phyloP scores from a whole-genome alignment of 2,888 invertebrate genomes.

The Cactoblastis cactorum region DNA sequence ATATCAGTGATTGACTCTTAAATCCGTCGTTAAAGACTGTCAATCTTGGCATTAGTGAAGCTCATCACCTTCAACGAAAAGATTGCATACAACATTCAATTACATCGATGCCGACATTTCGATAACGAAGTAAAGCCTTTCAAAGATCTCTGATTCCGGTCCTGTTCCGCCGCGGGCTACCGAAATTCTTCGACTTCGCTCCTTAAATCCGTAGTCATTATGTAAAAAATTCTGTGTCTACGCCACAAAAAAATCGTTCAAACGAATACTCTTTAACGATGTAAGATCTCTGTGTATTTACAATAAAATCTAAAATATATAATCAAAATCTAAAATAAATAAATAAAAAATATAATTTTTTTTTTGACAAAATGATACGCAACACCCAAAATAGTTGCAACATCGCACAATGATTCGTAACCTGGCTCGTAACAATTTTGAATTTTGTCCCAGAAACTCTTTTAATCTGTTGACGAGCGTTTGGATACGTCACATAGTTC shows the following conservation, averaged over 20 bases:
- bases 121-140: slow-evolving; percentile 12
- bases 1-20: neutral
- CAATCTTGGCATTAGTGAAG: neutral
- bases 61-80: slow-evolving; percentile 9
- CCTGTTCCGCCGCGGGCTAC: slow-evolving; percentile 61
- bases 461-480: no score
- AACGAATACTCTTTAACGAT: slow-evolving; percentile 4
- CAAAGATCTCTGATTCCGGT: slow-evolving; percentile 28
- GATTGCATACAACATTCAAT: slow-evolving; percentile 7
- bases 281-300: neutral
- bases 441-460: no score
- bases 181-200: slow-evolving; percentile 58
- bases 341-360: no score
- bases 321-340: no score
- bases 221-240: slow-evolving; percentile 12
- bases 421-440: no score
- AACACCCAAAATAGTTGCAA: no score
- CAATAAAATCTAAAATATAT: no score
- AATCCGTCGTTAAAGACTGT: neutral
- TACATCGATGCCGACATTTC: slow-evolving; percentile 12
- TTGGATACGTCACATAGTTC: no score
- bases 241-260: slow-evolving; percentile 11
- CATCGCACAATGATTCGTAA: no score
- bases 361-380: no score
- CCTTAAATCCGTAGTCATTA: slow-evolving; percentile 30